Base-by-base conservation (phyloP, 1,140 invertebrate species). In the Drosophila athabasca region DNA sequence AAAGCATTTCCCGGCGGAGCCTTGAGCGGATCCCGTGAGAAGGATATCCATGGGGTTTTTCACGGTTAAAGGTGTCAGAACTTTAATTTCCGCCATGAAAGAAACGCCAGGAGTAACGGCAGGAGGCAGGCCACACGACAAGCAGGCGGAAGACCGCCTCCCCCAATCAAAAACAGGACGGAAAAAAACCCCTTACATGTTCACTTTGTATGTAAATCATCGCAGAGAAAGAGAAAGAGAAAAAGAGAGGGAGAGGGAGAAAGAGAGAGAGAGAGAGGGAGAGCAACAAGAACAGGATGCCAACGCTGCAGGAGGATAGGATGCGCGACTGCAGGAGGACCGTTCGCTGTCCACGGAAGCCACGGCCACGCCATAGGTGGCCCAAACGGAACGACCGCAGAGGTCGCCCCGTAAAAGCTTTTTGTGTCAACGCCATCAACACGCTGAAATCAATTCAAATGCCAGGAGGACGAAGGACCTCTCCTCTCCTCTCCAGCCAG, bases 391-490 rank as follows among this genome's bases (percentile, higher is more conserved):
- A 48, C 71, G 83, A 88, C 83, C 83, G 79, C 83, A 88, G 83
- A 88, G 83, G 87, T 81, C 76, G 81, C 81, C 35, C 35, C 60
- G 81, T 82, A 85, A 90, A 90, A 90, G 85, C 85, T 90, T 90
- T 88, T 90, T 90, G 87, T 90, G 87, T 90, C 87, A 90, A 90
- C 81, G 80, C 87, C 87, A 90, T 90, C 85, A 90, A 90, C 35
- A 39, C 85, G 78, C 59, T 90, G 81, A 90, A 90, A 90, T 90
- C 85, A 90, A 90, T 90, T 90, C 87, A 87, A 85, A 83, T 80
- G 68, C 83, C 83, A 67, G 48, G 58, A 82, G 61, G 58, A 49
- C 76, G 51, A 44, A 41, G 26, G 2, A 50, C 59, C 49, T 29
- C 17, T 19, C 17, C n/a, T n/a, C n/a, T n/a, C n/a, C n/a, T n/a